Conservation (phyloP, 92 coral and sea anemone species). For the Palythoa caribaeorum region DNA sequence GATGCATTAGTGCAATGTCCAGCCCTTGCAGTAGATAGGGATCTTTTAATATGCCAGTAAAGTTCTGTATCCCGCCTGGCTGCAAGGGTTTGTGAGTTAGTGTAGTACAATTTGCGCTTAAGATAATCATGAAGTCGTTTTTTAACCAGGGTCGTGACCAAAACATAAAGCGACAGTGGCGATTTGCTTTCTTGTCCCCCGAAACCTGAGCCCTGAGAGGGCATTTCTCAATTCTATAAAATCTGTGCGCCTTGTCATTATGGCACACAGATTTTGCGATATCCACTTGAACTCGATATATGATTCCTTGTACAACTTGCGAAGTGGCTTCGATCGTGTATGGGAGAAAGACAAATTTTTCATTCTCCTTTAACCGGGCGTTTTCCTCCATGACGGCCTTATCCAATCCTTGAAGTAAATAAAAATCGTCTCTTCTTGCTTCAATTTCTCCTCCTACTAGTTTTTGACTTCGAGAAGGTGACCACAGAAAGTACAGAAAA, state of each 20-base stretch:
- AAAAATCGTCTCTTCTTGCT: slow-evolving; percentile 9
- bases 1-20: slow-evolving; percentile 29
- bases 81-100: background rate
- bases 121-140: slow-evolving; percentile 10
- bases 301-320: slow-evolving; percentile 49
- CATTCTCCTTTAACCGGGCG: background rate
- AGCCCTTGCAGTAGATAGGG: slow-evolving; percentile 34
- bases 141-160: slow-evolving; percentile 46
- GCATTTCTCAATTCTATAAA: slow-evolving; percentile 12
- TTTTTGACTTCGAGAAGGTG: background rate
- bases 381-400: slow-evolving; percentile 31
- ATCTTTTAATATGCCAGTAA: slow-evolving; percentile 7
- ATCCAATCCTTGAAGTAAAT: slow-evolving; percentile 32
- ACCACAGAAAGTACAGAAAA: slow-evolving; percentile 7
- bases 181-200: background rate
- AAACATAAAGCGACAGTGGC: slow-evolving; percentile 19
- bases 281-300: slow-evolving; percentile 29
- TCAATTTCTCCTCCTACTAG: slow-evolving; percentile 9
- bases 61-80: background rate
- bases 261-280: slow-evolving; percentile 28
- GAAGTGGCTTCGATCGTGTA: slow-evolving; percentile 41
- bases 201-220: slow-evolving; percentile 22
- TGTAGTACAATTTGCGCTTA: slow-evolving; percentile 25
- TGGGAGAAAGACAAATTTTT: slow-evolving; percentile 29
- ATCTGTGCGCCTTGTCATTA: slow-evolving; percentile 22